These are phyloP conservation scores for Spizaetus ornatus DNA, from an alignment of 2,113 vertebrate species.

Conservation along the genomic window DNA sequence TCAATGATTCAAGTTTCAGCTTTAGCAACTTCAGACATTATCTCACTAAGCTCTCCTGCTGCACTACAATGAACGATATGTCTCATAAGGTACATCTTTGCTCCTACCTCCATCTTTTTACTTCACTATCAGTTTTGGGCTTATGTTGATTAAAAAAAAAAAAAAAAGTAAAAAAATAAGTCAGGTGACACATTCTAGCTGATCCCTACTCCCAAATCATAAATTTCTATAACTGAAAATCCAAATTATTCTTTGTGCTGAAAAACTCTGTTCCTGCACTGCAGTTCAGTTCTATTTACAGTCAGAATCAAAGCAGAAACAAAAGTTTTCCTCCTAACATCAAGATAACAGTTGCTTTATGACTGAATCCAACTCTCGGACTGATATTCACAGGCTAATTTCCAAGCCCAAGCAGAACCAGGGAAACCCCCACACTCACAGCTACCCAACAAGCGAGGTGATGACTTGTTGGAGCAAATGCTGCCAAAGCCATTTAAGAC, in stretches of 20 bases:
- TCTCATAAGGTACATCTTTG: neutral
- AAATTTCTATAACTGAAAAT: neutral
- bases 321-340: neutral
- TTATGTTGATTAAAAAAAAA: neutral
- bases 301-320: neutral
- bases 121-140: neutral
- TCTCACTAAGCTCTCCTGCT: neutral
- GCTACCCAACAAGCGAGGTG: neutral
- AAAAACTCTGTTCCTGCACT: neutral
- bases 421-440: neutral
- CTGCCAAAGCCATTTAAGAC: neutral
- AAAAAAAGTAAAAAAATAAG: neutral
- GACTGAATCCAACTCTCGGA: neutral
- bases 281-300: neutral
- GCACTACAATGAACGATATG: neutral
- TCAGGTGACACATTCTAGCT: neutral
- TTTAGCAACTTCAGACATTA: neutral
- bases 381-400: neutral
- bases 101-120: neutral
- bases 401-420: neutral
- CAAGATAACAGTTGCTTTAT: neutral
- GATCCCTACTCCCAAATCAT: neutral
- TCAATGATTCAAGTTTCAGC: neutral
- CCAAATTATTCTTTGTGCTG: neutral
- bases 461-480: too few species aligned